A percentile compares a stretch with the other conserved stretches of the same genome.
These are phyloP conservation scores for Bostrychus sinensis DNA, from an alignment of 2,113 vertebrate genomes.

Conservation along the genomic window DNA sequence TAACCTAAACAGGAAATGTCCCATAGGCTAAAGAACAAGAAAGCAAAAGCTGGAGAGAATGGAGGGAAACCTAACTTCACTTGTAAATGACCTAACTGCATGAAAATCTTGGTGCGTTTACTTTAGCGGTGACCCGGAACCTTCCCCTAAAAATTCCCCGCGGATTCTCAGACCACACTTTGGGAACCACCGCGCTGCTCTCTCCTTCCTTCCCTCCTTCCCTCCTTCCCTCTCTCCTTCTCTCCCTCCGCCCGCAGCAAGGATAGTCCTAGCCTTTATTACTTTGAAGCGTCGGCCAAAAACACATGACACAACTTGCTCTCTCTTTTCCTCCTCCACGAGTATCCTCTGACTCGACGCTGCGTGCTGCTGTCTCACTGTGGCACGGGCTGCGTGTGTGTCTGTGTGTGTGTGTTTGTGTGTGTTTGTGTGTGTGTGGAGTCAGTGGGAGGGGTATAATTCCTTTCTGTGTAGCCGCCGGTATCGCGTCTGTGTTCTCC, in stretches of 20 bases:
- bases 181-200: slow-evolving; percentile 14
- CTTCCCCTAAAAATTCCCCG: slow-evolving; percentile 16
- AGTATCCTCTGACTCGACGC: neutral
- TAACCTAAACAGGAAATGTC: too few relatives aligned
- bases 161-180: slow-evolving; percentile 33
- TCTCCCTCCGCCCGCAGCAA: neutral
- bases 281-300: neutral
- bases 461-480: slow-evolving; percentile 21
- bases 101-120: neutral
- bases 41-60: too few relatives aligned
- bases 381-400: too few relatives aligned
- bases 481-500: slow-evolving; percentile 18
- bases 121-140: slow-evolving; percentile 15
- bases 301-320: neutral
- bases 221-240: neutral
- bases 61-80: neutral
- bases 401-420: too few relatives aligned
- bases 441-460: slow-evolving; percentile 65
- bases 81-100: neutral
- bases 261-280: too few relatives aligned
- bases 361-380: neutral
- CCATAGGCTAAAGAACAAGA: too few relatives aligned
- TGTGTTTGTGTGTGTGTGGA: too few relatives aligned
- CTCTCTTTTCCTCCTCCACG: neutral
- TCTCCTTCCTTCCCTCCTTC: neutral